Evolutionary conservation across 1,140 invertebrate species (phyloP), one percentile per base, ranked within the genome.

Genomic region (Helicoverpa zea): DNA sequence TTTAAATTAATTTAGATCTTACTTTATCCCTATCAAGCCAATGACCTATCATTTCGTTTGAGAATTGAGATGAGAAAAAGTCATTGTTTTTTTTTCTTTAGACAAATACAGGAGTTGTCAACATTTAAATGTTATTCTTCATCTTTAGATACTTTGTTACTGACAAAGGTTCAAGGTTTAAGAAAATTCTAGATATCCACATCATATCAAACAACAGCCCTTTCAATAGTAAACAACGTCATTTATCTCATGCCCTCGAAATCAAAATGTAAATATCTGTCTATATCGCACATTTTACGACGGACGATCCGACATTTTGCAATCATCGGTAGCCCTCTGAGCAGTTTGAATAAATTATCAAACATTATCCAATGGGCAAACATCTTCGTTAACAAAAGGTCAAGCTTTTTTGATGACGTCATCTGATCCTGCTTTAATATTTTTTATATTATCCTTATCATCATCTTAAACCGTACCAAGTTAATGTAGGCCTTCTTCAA

Each of bases 281-380:
- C 59, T 18, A 66, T 49, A 51, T 66, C 11, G 49, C 54, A 66
- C 29, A 66, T 66, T 64, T 66, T 66, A 77, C 49, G 49, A 77
- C 54, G 49, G 23, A 63, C 23, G 29, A 5, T 29, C 59, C 7
- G 59, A 29, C 58, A 63, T 63, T 66, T 66, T 66, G 49, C 75
- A 66, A 77, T 77, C 29, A 77, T 76, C 59, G 30, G 59, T 77
- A 77, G 75, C 49, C 61, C 75, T 64, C 10, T 56, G 49, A 23
- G 75, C 29, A 77, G 54, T 66, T 66, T 77, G 61, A 77, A 77
- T 77, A 77, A 54, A 77, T 77, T 66, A 54, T 47, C 59, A 63
- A 51, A 76, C 58, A 64, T 70, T 52, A 35, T 64, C 75, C 29
- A 77, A 66, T 51, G 16, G 61, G 29, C 68, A 73, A 75, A 74